phyloP scores from a whole-genome alignment of 2,113 vertebrate genomes.

The Lophura nycthemera region DNA sequence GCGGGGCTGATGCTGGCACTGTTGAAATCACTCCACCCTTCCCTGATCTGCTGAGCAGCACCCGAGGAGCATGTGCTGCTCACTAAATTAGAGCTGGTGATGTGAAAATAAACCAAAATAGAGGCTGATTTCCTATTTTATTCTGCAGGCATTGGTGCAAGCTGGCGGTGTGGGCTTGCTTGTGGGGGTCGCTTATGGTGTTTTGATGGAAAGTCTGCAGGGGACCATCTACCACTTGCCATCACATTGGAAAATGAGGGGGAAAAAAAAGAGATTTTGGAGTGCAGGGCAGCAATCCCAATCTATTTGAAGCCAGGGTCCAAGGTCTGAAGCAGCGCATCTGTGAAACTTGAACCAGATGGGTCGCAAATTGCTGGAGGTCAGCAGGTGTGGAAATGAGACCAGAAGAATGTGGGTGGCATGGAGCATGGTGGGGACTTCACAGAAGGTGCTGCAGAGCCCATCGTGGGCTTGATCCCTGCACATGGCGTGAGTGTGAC shows the following conservation, averaged over 20 bases:
- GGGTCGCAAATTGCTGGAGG: not conserved
- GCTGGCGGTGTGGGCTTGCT: rapidly evolving
- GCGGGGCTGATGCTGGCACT: not conserved
- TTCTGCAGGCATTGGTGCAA: not conserved
- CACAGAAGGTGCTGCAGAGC: not conserved
- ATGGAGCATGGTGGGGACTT: not conserved
- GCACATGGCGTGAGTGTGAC: rapidly evolving
- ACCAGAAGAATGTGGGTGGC: not conserved
- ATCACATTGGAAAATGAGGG: not conserved
- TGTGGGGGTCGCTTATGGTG: too few species aligned
- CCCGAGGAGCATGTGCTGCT: rapidly evolving
- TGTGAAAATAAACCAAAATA: not conserved
- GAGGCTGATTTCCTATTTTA: not conserved
- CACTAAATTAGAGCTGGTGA: not conserved
- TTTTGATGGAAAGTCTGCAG: not conserved
- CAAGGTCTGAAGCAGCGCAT: rapidly evolving
- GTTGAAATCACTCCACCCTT: not conserved
- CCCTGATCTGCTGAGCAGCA: not conserved
- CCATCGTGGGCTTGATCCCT: not conserved
- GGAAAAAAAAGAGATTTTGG: not conserved
- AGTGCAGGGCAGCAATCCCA: rapidly evolving
- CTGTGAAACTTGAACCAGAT: not conserved
- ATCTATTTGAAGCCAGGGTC: not conserved
- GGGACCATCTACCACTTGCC: rapidly evolving
- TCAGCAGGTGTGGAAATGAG: not conserved